Conservation (phyloP, 2,888 invertebrate species). For the Chymomyza procnemis region DNA sequence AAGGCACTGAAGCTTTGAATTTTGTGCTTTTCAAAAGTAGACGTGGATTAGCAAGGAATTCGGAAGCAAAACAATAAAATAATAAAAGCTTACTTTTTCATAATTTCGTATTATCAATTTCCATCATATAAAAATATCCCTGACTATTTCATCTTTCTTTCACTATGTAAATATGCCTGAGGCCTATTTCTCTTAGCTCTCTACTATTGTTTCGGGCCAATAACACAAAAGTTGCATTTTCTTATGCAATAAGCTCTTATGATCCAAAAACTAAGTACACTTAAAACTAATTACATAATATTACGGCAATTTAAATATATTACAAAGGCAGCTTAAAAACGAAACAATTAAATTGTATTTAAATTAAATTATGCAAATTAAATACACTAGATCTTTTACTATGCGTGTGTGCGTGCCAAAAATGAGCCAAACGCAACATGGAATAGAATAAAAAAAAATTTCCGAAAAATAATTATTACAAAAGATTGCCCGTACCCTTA, state of each 20-base stretch:
- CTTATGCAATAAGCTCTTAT: slow-evolving; percentile 56
- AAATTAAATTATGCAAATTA: slow-evolving; percentile 25
- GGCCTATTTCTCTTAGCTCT: slow-evolving; percentile 6
- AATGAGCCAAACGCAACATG: slow-evolving; percentile 13
- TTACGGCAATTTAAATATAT: slow-evolving; percentile 60
- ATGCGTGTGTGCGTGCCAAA: slow-evolving; percentile 5
- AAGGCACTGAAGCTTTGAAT: slow-evolving; percentile 76
- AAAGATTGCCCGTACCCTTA: slow-evolving; percentile 39
- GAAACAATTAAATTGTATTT: slow-evolving; percentile 21
- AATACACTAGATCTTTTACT: slow-evolving; percentile 12
- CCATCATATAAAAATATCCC: slow-evolving; percentile 67
- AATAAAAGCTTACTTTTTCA: slow-evolving; percentile 14
- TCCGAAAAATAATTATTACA: slow-evolving; percentile 18
- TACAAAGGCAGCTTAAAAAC: slow-evolving; percentile 62
- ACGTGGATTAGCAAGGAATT: slow-evolving; percentile 35
- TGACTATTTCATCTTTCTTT: slow-evolving; percentile 55
- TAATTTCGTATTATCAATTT: slow-evolving; percentile 49
- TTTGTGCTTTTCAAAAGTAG: slow-evolving; percentile 67
- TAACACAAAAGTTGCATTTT: slow-evolving; percentile 11
- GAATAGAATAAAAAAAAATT: slow-evolving; percentile 16
- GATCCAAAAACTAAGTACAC: slow-evolving; percentile 38
- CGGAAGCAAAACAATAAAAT: slow-evolving; percentile 43
- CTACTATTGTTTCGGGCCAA: background rate
- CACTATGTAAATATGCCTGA: slow-evolving; percentile 16
- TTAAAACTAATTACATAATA: slow-evolving; percentile 40